Percentiles rank a stretch among this genome's conserved stretches.
Evolutionary conservation across 2,888 invertebrate species (phyloP).

Genomic region (Phlogophora meticulosa): DNA sequence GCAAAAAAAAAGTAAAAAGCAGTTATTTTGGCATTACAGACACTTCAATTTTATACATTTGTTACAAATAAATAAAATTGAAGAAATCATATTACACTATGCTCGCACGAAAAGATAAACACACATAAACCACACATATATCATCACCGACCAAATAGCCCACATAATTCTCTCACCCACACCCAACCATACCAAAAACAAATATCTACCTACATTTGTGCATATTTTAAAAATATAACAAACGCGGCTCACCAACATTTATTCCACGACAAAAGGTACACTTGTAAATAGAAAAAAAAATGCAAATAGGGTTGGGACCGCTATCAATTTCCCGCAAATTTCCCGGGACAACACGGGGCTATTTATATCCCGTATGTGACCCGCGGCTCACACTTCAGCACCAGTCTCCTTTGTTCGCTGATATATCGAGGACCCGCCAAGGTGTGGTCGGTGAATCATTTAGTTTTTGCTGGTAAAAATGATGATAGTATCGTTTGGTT

Average conservation of each 20-base stretch:
- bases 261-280: constrained; percentile 67
- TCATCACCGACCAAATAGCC: constrained; percentile 24
- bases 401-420: constrained; percentile 73
- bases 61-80: no score
- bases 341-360: constrained; percentile 68
- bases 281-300: constrained; percentile 74
- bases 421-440: constrained; percentile 76
- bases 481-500: constrained; percentile 40
- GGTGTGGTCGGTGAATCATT: constrained; percentile 75
- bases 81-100: no score
- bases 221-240: constrained; percentile 60
- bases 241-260: constrained; percentile 55
- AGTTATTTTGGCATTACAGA: no score
- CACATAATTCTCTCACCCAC: constrained; percentile 34
- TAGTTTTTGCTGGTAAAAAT: constrained; percentile 59
- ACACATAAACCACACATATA: not conserved
- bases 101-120: not conserved
- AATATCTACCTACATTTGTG: constrained; percentile 26
- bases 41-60: no score
- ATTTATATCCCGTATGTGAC: constrained; percentile 76
- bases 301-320: constrained; percentile 73
- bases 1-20: no score
- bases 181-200: constrained; percentile 29
- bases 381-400: constrained; percentile 80
- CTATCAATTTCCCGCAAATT: constrained; percentile 77